A percentile compares a stretch with the other conserved stretches of the same genome.
Evolutionary conservation across 2,113 vertebrate genomes (phyloP).

Genomic region (Oryzias celebensis): DNA sequence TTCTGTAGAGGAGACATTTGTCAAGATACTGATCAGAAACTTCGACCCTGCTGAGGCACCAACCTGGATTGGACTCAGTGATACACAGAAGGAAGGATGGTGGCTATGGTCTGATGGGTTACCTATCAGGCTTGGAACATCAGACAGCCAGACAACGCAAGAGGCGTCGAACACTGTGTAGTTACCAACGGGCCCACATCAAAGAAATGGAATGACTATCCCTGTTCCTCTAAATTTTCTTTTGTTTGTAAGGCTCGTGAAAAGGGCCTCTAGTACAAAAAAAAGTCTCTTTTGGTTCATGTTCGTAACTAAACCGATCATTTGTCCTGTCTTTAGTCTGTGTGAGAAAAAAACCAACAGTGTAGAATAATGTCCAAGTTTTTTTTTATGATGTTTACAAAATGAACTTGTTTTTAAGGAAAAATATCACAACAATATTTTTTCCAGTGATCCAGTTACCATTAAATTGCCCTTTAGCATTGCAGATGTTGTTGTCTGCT

Average conservation of each 20-base stretch:
- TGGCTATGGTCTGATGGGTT: constrained; percentile 15
- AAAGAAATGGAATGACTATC: not conserved
- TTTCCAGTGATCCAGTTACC: no score
- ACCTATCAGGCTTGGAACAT: not conserved
- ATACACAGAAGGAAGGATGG: not conserved
- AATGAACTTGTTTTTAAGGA: no score
- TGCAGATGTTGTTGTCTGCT: no score
- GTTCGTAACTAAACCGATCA: no score
- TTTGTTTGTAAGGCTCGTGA: not conserved
- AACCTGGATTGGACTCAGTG: constrained; percentile 42
- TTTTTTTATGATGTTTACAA: no score
- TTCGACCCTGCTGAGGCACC: not conserved
- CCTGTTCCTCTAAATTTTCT: not conserved
- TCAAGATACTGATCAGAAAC: constrained; percentile 10
- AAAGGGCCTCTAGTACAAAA: not conserved
- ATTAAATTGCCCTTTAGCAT: no score
- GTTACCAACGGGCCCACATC: fast-evolving
- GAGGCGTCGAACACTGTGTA: not conserved
- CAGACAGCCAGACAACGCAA: not conserved
- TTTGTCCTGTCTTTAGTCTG: no score
- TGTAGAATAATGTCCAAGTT: no score
- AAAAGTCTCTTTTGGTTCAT: no score
- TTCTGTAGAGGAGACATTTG: not conserved
- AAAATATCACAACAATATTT: no score
- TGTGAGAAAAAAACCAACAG: no score